Evolutionary conservation across 2,888 invertebrate genomes (phyloP).

Genomic region (Palloptera scutellata): DNA sequence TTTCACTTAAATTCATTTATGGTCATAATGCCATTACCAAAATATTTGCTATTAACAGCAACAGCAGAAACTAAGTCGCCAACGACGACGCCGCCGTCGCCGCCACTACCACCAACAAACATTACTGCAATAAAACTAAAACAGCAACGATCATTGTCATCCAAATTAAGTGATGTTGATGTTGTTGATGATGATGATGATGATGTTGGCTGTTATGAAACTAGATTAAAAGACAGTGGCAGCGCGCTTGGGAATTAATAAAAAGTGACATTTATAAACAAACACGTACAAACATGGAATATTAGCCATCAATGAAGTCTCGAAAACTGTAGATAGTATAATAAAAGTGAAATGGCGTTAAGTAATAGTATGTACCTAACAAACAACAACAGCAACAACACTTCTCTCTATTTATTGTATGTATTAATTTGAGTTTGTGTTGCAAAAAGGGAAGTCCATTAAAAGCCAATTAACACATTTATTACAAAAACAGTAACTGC

Average conservation of each 20-base stretch:
- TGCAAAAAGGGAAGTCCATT: slow-evolving; percentile 2
- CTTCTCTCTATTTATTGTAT: background rate
- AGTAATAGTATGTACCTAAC: slow-evolving; percentile 2
- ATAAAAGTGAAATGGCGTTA: slow-evolving; percentile 22
- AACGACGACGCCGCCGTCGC: too few relatives aligned
- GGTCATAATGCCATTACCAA: slow-evolving; percentile 10
- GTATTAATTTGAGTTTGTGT: too few relatives aligned
- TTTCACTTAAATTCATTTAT: slow-evolving; percentile 41
- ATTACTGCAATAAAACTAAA: background rate
- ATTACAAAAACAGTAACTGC: background rate
- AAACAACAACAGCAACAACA: background rate
- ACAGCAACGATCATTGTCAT: background rate
- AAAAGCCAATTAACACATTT: slow-evolving; percentile 11
- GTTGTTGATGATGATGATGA: background rate
- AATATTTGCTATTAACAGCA: background rate
- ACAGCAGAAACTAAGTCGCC: background rate
- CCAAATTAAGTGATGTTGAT: background rate
- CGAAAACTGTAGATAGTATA: background rate
- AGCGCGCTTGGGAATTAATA: too few relatives aligned
- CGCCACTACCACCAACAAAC: background rate
- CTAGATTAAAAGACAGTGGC: slow-evolving; percentile 3
- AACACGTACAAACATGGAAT: too few relatives aligned
- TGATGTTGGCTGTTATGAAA: slow-evolving; percentile 14
- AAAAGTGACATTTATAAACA: too few relatives aligned
- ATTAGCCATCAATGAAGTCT: too few relatives aligned